Evolutionary conservation across 2,113 vertebrate species (phyloP), one percentile per base, ranked within the genome.

Genomic region (Fulmarus glacialis): DNA sequence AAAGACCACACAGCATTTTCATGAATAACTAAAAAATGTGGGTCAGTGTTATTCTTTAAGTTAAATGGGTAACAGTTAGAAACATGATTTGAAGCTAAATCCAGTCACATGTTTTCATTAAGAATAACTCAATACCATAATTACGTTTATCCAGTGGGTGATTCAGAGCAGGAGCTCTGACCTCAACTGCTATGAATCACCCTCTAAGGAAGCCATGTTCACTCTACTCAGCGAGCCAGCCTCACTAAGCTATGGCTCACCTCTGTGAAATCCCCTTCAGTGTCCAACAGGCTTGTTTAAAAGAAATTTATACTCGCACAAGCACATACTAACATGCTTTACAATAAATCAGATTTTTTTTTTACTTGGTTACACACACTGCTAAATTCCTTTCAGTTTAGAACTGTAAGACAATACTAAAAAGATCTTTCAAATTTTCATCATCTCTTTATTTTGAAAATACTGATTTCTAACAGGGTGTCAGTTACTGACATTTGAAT

Each of bases 121-220:
- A 26, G 55, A n/a, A 63, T 29, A 64, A 15, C 30, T 45, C 0
- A 0, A 3, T 40, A 48, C 11, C 36, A 30, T 32, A 70, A 83
- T n/a, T 91, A 32, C 20, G 43, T 23, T 75, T 60, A 19, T 48
- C 26, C 60, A 60, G 70, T 4, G 40, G 8, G 48, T 84, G 47
- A 50, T 6, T 63, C 63, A 58, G 32, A 87, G 77, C 56, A 63
- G 71, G 34, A 96, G 72, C 23, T 72, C 63, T 27, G 40, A 18
- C 29, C 60, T 47, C 36, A 29, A 9, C 22, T 29, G 24, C 59
- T 66, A 1, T 12, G 71, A 92, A 55, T 77, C 66, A 48, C 71
- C 14, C 24, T 19, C 30, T 16, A 16, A 34, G 1, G 3, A 43
- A 86, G 47, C 21, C 34, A 19, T 1, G 6, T 1, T 86, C 58